Base-by-base conservation (phyloP, 2,888 invertebrate genomes). In the Hipparchia sbordonii region DNA sequence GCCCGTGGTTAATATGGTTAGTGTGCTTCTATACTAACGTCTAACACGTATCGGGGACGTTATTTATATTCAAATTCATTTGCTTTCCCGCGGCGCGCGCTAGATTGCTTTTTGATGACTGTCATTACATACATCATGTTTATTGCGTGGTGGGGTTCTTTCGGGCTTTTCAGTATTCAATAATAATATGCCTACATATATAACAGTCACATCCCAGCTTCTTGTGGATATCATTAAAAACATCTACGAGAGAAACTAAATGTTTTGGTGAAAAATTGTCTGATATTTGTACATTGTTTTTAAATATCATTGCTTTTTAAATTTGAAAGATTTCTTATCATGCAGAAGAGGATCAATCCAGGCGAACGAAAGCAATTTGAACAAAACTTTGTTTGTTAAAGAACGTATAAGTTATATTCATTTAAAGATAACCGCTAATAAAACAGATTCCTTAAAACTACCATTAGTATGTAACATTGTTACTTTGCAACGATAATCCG, bases 61-160 rank as follows among this genome's bases (percentile, higher is more conserved):
- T 80, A 82, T 83, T 82, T 80, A 82, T 80, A 83, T 83, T 82
- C 82, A 82, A 82, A 82, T 81, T 78, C 77, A 78, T 79, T 78
- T 78, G 78, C 76, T 78, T 75, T 76, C 77, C 69, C 75, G 75
- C 72, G 70, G 74, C 72, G 76, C 73, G 71, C 70, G 67, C 76
- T 75, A 81, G 77, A 80, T 81, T 80, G 79, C 81, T 80, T 80
- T 79, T 79, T 80, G 81, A 82, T 81, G 79, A 77, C 78, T 76
- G 74, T 78, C 80, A 81, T 82, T 78, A 78, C 74, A 76, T 74
- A 72, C 59, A 72, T 75, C 77, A 77, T 75, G 74, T 74, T 77
- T 76, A 79, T 79, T 77, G 75, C 74, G 62, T 6, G n/a, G 39
- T 51, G 66, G 51, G 9, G 23, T 60, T 54, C 71, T 67, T 71